Evolutionary conservation across 1,140 invertebrate genomes (phyloP).

Genomic region (Drosophila kepulauana): DNA sequence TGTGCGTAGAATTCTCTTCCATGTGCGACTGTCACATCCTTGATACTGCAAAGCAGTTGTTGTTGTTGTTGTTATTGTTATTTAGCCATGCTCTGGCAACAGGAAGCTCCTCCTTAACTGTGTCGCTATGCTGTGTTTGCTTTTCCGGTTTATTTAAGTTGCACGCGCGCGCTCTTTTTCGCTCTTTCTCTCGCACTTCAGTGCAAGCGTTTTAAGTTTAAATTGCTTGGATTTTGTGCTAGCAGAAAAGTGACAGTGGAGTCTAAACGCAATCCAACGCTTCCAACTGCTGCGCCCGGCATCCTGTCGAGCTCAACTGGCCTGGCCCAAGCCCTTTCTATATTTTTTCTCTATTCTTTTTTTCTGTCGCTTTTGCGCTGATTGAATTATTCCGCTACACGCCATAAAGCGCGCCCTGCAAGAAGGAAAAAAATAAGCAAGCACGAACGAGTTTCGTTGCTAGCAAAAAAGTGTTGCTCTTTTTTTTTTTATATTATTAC

Average conservation of each 20-base stretch:
- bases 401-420: slow-evolving; percentile 67
- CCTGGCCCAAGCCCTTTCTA: slow-evolving; percentile 1
- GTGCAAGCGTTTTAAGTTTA: slow-evolving; percentile 78
- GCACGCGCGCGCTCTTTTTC: slow-evolving; percentile 52
- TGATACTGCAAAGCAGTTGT: slow-evolving; percentile 29
- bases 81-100: slow-evolving; percentile 58
- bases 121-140: slow-evolving; percentile 78
- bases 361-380: slow-evolving; percentile 65
- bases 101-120: slow-evolving; percentile 81
- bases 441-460: slow-evolving; percentile 17
- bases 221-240: slow-evolving; percentile 73
- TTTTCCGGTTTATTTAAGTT: slow-evolving; percentile 82
- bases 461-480: slow-evolving; percentile 33
- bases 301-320: slow-evolving; percentile 12
- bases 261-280: slow-evolving; percentile 24
- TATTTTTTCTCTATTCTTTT: slow-evolving; percentile 36
- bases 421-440: slow-evolving; percentile 26
- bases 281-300: slow-evolving; percentile 5
- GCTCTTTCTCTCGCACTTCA: slow-evolving; percentile 24
- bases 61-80: slow-evolving; percentile 33
- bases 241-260: slow-evolving; percentile 35
- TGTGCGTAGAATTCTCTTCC: slow-evolving; percentile 38
- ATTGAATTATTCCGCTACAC: slow-evolving; percentile 82
- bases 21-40: slow-evolving; percentile 50
- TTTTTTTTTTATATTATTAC: slow-evolving; percentile 68